Base-by-base conservation (phyloP, 2,797 vertebrate species). In the Notamacropus eugenii region DNA sequence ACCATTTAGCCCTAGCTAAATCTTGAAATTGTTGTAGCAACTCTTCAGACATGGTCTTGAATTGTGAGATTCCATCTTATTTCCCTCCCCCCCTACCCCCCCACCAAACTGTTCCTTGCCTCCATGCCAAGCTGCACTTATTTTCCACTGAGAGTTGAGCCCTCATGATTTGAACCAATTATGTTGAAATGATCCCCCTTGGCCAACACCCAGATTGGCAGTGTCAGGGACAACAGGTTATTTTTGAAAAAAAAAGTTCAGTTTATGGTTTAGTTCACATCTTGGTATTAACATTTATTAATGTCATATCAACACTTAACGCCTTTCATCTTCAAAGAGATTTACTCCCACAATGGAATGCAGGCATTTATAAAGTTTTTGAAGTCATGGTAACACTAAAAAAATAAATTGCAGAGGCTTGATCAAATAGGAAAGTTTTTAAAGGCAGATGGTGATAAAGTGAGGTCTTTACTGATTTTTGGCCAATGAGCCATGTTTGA, bases 361-460 rank as follows among this genome's bases (percentile, higher is more conserved):
- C 22, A 87, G 40, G 40, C 74, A 87, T 87, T 87, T 87, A 87
- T 27, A 87, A 87, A 87, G 74, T 87, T 87, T 87, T 87, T 87
- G 74, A 87, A 87, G 74, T 87, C 74, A 87, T 87, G 74, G 74
- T 46, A 87, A 87, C 74, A 87, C 74, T 87, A 87, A 87, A 57
- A 59, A 87, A 87, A 87, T 87, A 46, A 87, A 87, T 46, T 50
- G 40, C 74, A 87, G 74, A 50, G 22, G 40, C 74, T 87, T 87
- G 40, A 87, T 87, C 74, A 50, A 50, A 87, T 87, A 27, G 22
- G 24, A 87, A 87, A 87, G 40, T 87, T 87, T 50, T 87, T 46
- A 87, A 87, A 87, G 62, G 40, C 74, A 87, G 74, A 50, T 87
- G 74, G 74, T 87, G 74, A 87, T 87, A 87, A 82, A 87, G 62